Conservation (phyloP, 2,113 vertebrate species). For the Barbus barbus region DNA sequence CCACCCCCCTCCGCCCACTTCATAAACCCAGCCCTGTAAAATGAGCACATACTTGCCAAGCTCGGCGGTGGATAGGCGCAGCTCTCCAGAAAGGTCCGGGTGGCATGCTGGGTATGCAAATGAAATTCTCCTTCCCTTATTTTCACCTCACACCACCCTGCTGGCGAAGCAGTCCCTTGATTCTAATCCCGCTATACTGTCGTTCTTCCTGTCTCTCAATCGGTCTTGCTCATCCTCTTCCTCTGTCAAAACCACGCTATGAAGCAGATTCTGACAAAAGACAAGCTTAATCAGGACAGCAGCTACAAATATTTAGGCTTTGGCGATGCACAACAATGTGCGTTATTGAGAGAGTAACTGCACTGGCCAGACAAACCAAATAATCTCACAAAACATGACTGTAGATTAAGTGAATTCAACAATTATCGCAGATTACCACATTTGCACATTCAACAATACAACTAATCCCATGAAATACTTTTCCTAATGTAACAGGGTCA, state of each 20-base stretch:
- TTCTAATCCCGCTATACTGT: conserved; percentile 52
- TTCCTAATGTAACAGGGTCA: background rate
- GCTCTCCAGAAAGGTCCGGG: conserved; percentile 89
- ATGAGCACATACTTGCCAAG: conserved; percentile 87
- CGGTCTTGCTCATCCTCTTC: conserved; percentile 68
- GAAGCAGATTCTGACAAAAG: conserved; percentile 28
- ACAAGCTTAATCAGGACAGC: conserved; percentile 25
- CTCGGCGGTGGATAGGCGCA: conserved; percentile 83
- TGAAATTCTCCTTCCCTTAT: conserved; percentile 85
- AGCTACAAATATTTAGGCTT: conserved; percentile 27
- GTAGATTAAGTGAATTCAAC: background rate
- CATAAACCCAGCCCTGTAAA: conserved; percentile 78
- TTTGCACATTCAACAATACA: background rate
- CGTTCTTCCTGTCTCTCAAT: conserved; percentile 52
- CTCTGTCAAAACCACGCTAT: conserved; percentile 24
- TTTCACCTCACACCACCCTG: conserved; percentile 82
- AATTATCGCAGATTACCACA: background rate
- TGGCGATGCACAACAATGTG: background rate
- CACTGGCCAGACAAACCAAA: background rate
- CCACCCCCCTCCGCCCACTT: conserved; percentile 68
- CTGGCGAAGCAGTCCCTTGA: conserved; percentile 67
- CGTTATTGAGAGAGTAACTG: background rate
- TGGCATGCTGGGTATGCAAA: conserved; percentile 96
- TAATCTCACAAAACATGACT: background rate
- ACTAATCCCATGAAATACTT: background rate